Base-by-base conservation (phyloP, 2,888 invertebrate genomes). In the Nephrotoma guestfalica region DNA sequence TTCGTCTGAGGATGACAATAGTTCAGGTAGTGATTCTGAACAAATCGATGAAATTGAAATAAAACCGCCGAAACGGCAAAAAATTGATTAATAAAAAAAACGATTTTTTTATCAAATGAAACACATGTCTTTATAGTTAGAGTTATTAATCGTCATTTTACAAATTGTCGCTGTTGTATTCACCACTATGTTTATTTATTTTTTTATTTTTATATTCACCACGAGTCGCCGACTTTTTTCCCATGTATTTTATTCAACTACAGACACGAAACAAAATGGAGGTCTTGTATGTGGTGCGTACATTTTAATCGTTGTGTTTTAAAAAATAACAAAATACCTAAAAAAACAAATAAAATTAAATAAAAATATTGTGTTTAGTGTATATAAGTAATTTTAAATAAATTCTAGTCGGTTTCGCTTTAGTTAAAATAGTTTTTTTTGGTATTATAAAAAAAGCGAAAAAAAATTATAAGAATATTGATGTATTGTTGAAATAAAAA, bases 251-350 rank as follows among this genome's bases (percentile, higher is more conserved):
- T 86, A 45, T 86, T 86, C 45, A 45, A 86, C 45, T 86, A 45
- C 45, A 51, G 41, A 57, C 86, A 86, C 86, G 86, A 91, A 91
- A 91, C 91, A 91, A 91, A 91, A 91, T 91, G 91, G 91, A 91
- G 91, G 91, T 90, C 90, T 91, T 90, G 90, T 91, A 90, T 90
- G 90, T 91, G 90, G 91, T 91, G 91, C 91, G 91, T 91, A 90
- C 91, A 89, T 90, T 90, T 90, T 90, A 90, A 89, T 89, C 86
- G 86, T 86, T 86, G 86, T 86, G 86, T 86, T 86, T 43, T 43
- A 86, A 86, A 86, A 43, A 57, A 57, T 57, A 57, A 57, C 57
- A 57, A 40, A 84, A 84, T 84, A 84, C 41, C 41, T 41, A 84
- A 41, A 84, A 41, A 41, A 41, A 84, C 41, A 84, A 84, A 84